Evolutionary conservation across 1,140 invertebrate genomes (phyloP), one percentile per base, ranked within the genome.

Genomic region (Sipha flava): DNA sequence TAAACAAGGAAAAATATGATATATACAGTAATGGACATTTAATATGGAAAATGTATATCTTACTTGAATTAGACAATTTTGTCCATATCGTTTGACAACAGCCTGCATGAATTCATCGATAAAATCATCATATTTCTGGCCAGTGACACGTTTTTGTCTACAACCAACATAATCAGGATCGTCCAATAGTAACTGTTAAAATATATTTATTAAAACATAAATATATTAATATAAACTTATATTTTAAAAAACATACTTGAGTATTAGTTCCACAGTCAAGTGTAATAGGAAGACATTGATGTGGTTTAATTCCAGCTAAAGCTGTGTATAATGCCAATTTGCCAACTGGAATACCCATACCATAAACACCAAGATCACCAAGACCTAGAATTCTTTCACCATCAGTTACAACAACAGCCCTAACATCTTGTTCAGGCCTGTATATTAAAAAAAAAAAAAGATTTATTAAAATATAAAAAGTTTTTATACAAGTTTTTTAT

Each of bases 21-120:
- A n/a, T n/a, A n/a, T n/a, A n/a, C n/a, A n/a, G n/a, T n/a, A n/a
- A n/a, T 26, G 4, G 1, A 43, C 21, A 26, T 16, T 43, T 3
- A n/a, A n/a, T 37, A 45, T 62, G 43, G 26, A 73, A 54, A n/a
- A n/a, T n/a, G n/a, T 23, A 18, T 59, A 31, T 59, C 43, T 81
- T 81, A 84, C 83, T 82, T 87, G 88, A 70, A 95, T 94, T 7
- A 95, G 87, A 45, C 91, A 91, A 83, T 92, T 95, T 84, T 92
- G 90, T 0, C 93, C 93, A 83, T 91, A 97, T 82, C 94, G 90
- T 80, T 90, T 89, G 0, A 97, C 92, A 21, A 92, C 92, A 0
- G 97, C 95, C 62, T 91, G 84, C 95, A 99, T 98, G 85, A 99
- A 99, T 87, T 99, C 98, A 62, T 99, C 97, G 49, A 99, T 88